Conservation (phyloP, 2,113 vertebrate genomes). For the Heptranchias perlo region DNA sequence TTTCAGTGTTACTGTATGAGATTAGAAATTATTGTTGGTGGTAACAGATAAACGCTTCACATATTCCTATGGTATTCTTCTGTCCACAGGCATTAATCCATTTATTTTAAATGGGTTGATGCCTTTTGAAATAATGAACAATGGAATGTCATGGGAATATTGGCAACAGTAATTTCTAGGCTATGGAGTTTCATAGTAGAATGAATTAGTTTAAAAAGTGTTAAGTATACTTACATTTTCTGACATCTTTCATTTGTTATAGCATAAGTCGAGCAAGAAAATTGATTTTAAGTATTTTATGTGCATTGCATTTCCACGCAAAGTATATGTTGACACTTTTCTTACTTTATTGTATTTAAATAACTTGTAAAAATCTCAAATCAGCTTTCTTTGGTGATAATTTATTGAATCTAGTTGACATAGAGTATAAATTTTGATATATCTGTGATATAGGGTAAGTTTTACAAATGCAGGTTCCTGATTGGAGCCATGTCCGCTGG, state of each 20-base stretch:
- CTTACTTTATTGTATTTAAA: background rate
- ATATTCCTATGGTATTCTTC: background rate
- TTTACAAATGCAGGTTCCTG: background rate
- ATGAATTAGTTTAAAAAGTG: background rate
- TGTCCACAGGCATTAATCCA: background rate
- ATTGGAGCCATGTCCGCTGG: background rate
- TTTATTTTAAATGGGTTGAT: background rate
- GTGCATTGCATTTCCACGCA: background rate
- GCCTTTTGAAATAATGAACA: background rate
- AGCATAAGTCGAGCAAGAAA: background rate
- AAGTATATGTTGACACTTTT: background rate
- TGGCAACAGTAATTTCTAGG: background rate
- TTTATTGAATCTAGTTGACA: background rate
- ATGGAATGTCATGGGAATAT: background rate
- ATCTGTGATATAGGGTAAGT: background rate
- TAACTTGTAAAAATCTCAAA: too few relatives aligned
- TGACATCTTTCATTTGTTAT: background rate
- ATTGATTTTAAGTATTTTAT: background rate
- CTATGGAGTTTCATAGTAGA: background rate
- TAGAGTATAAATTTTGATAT: background rate
- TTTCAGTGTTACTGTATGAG: background rate
- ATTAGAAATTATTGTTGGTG: background rate
- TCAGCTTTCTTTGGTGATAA: too few relatives aligned
- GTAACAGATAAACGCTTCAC: background rate
- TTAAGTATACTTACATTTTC: too few relatives aligned